Conservation (phyloP, 1,140 invertebrate genomes). For the Tetragnatha versicolor region DNA sequence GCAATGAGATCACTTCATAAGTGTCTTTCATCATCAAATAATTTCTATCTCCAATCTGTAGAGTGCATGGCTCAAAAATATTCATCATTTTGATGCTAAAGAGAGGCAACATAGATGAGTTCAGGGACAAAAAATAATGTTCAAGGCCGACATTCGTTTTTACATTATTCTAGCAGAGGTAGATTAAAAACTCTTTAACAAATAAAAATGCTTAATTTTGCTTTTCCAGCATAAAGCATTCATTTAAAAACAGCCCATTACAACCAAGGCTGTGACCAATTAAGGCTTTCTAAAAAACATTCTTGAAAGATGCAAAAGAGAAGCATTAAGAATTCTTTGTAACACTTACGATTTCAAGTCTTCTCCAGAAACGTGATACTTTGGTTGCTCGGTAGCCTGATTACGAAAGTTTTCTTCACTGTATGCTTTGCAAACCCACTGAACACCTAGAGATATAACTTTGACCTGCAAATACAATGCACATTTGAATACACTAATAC, state of each 20-base stretch:
- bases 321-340: background rate
- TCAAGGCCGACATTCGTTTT: no score
- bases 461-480: constrained; percentile 64
- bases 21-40: constrained; percentile 71
- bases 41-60: constrained; percentile 86
- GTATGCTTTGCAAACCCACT: constrained; percentile 76
- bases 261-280: no score
- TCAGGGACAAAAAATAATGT: background rate
- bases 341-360: constrained; percentile 67
- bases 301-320: background rate
- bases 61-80: constrained; percentile 85
- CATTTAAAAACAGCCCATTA: no score
- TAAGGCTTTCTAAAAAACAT: background rate
- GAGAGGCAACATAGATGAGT: constrained; percentile 31
- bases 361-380: constrained; percentile 75
- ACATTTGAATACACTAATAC: background rate
- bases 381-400: constrained; percentile 72
- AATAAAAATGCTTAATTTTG: no score
- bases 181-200: no score
- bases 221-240: no score
- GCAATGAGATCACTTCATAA: constrained; percentile 69
- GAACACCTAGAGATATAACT: constrained; percentile 73
- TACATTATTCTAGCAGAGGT: no score
- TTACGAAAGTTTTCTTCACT: constrained; percentile 65
- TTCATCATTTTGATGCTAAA: constrained; percentile 77